These are phyloP conservation scores for Ophion obscuratus DNA, from an alignment of 2,888 invertebrate genomes.

Conservation along the genomic window DNA sequence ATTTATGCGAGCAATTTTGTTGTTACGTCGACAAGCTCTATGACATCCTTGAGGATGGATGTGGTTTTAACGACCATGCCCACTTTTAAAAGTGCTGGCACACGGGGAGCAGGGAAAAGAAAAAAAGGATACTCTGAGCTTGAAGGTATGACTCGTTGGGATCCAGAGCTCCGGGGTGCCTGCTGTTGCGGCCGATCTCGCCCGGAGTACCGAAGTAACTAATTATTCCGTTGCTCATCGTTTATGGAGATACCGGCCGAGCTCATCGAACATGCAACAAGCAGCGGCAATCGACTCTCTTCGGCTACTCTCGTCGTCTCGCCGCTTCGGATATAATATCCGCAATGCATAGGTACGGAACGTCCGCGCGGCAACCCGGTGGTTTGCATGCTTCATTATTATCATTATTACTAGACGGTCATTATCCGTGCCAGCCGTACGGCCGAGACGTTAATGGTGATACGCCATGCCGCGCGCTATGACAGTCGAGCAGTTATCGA, in stretches of 20 bases:
- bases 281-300: constrained; percentile 43
- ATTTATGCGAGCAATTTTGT: constrained; percentile 49
- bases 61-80: constrained; percentile 53
- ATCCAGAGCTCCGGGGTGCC: constrained; percentile 52
- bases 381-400: constrained; percentile 44
- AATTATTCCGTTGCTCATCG: constrained; percentile 67
- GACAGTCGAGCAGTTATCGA: constrained; percentile 40
- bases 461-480: constrained; percentile 37
- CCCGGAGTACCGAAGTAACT: constrained; percentile 55
- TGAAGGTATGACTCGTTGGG: constrained; percentile 51
- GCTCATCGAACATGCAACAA: constrained; percentile 62
- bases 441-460: constrained; percentile 48
- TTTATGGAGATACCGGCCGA: constrained; percentile 67
- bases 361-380: constrained; percentile 30
- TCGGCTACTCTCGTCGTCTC: constrained; percentile 24
- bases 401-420: constrained; percentile 55
- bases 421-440: constrained; percentile 56
- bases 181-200: constrained; percentile 48
- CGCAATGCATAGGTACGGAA: constrained; percentile 29
- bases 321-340: constrained; percentile 27
- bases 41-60: constrained; percentile 49
- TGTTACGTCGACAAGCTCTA: constrained; percentile 26
- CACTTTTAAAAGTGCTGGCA: constrained; percentile 41
- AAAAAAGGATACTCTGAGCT: constrained; percentile 26
- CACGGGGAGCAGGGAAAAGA: neutral